These are phyloP conservation scores for Melipona bicolor DNA, from an alignment of 2,888 invertebrate genomes.

Conservation along the genomic window DNA sequence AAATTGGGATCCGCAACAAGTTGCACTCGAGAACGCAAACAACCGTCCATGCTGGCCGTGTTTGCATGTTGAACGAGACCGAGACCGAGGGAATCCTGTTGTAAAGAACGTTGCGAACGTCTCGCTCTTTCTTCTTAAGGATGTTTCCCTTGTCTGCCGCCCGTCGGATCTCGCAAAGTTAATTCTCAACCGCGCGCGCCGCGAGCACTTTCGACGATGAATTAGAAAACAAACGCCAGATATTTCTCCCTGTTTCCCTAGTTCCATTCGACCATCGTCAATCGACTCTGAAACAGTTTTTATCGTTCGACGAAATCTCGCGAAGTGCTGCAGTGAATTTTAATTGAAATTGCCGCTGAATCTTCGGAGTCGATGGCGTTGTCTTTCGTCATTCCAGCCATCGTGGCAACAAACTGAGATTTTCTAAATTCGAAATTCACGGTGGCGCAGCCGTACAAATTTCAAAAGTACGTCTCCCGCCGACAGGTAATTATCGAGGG, in stretches of 20 bases:
- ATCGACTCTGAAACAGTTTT: too few species aligned
- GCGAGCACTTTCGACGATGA: not conserved
- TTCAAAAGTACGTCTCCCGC: not conserved
- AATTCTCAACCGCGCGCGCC: not conserved
- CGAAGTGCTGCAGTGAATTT: too few species aligned
- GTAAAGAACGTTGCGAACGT: slow-evolving; percentile 26
- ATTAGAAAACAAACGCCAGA: not conserved
- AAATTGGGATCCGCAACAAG: slow-evolving; percentile 61
- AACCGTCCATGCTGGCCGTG: slow-evolving; percentile 41
- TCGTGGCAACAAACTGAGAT: too few species aligned
- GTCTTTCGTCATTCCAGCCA: too few species aligned
- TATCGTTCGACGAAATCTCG: too few species aligned
- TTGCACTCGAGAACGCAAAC: slow-evolving; percentile 59
- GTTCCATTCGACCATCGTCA: not conserved
- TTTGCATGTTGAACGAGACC: slow-evolving; percentile 52
- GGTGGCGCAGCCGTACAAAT: not conserved
- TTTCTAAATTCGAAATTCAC: not conserved
- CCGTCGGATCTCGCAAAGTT: not conserved
- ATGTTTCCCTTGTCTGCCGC: slow-evolving; percentile 15
- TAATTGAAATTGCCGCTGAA: too few species aligned
- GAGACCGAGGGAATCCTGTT: slow-evolving; percentile 32
- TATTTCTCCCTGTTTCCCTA: not conserved
- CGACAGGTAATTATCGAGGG: slow-evolving; percentile 22
- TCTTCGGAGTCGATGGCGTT: too few species aligned
- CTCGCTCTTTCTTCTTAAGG: slow-evolving; percentile 16